phyloP scores from a whole-genome alignment of 2,888 invertebrate genomes.

The Tolmerus cingulatus region DNA sequence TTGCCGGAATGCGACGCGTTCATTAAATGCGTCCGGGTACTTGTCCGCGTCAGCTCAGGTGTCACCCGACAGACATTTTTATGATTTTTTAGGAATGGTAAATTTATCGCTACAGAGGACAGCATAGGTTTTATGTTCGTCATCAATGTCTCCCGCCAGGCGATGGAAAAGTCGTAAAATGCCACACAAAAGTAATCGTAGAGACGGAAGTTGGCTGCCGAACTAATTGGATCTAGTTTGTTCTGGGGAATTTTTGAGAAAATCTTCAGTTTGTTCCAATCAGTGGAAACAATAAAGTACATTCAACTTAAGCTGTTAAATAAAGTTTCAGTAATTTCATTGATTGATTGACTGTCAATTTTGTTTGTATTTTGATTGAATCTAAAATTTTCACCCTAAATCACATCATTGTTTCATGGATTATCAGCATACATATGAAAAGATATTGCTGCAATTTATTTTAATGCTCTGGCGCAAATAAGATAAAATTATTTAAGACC shows the following conservation, averaged over 20 bases:
- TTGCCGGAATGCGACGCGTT: background rate
- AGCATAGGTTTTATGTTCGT: background rate
- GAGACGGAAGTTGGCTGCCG: background rate
- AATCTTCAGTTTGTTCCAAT: background rate
- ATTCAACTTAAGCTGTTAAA: background rate
- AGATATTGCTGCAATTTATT: too few species aligned
- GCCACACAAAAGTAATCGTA: background rate
- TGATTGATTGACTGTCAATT: background rate
- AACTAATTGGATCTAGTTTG: background rate
- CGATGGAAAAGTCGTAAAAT: background rate
- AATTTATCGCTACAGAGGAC: background rate
- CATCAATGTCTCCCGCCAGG: background rate
- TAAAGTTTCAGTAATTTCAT: background rate
- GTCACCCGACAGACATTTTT: conserved; percentile 4
- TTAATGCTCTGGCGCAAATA: too few species aligned
- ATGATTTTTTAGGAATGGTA: background rate
- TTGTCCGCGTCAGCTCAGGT: background rate
- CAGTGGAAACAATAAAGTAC: background rate
- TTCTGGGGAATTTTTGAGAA: background rate
- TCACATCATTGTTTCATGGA: background rate
- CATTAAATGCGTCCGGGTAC: background rate
- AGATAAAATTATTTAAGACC: too few species aligned
- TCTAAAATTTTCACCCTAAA: background rate
- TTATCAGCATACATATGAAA: too few species aligned
- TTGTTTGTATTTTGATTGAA: background rate